Conservation (phyloP, 2,113 vertebrate species). For the Hyla sarda region DNA sequence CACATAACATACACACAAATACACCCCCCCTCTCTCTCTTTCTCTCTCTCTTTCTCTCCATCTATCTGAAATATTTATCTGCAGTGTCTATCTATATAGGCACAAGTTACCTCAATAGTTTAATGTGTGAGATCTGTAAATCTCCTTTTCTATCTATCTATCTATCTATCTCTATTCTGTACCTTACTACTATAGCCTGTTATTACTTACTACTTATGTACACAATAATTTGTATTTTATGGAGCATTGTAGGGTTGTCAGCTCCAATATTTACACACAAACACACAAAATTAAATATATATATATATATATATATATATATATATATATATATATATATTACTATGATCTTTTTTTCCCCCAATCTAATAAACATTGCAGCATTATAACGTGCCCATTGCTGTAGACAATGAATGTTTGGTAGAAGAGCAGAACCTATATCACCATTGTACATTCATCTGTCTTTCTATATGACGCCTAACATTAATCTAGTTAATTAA, state of each 20-base stretch:
- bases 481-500: constrained; percentile 17
- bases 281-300: too few species aligned
- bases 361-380: not conserved
- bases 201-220: too few species aligned
- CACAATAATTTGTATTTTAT: too few species aligned
- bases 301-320: not conserved
- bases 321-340: too few species aligned
- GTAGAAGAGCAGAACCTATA: not conserved
- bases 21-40: not conserved
- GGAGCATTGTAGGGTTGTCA: too few species aligned
- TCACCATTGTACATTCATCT: not conserved
- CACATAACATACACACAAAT: too few species aligned
- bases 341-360: too few species aligned
- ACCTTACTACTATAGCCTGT: too few species aligned
- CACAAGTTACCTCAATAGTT: too few species aligned
- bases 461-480: not conserved
- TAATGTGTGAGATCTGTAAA: too few species aligned
- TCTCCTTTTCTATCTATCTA: not conserved
- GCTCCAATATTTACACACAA: too few species aligned
- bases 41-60: not conserved
- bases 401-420: not conserved
- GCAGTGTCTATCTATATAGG: not conserved
- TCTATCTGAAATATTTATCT: constrained; percentile 1
- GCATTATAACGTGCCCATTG: not conserved
- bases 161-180: not conserved